Percentiles rank a stretch among this genome's conserved stretches.
These are phyloP conservation scores for Brachystomella parvula DNA, from an alignment of 1,140 invertebrate species.

Conservation along the genomic window DNA sequence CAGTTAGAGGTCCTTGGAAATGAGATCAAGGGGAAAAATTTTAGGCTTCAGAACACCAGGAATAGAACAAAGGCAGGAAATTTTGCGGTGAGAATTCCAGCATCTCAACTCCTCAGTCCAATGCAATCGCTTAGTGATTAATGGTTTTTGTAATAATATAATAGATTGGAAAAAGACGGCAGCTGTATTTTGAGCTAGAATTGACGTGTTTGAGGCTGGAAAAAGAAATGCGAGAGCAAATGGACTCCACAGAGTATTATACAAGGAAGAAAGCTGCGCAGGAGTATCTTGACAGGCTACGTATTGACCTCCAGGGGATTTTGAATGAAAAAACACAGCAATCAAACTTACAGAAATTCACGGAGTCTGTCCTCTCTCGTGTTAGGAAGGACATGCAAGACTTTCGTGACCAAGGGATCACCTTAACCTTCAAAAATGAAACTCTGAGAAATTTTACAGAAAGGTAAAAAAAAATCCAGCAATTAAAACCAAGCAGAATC, in stretches of 20 bases:
- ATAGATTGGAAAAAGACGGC: slow-evolving; percentile 9
- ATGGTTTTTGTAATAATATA: background rate
- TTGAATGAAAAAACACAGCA: background rate
- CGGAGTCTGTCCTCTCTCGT: background rate
- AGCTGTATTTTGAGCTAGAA: slow-evolving; percentile 14
- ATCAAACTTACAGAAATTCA: background rate
- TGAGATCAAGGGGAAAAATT: slow-evolving; percentile 15
- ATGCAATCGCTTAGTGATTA: too few species aligned
- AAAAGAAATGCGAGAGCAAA: background rate
- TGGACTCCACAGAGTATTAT: background rate
- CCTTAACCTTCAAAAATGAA: background rate
- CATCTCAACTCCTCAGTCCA: background rate
- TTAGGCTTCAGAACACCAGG: background rate
- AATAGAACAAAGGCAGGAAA: slow-evolving; percentile 8
- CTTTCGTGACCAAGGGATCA: background rate
- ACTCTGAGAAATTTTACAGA: background rate
- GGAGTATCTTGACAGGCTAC: background rate
- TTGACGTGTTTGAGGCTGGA: slow-evolving; percentile 5
- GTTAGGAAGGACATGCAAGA: background rate
- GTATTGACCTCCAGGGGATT: background rate
- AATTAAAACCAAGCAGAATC: background rate
- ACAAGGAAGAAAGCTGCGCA: background rate
- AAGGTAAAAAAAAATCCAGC: background rate
- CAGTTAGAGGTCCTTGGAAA: background rate
- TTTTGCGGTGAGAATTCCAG: slow-evolving; percentile 10